Conservation (phyloP, 2,113 vertebrate species). For the Columba livia region DNA sequence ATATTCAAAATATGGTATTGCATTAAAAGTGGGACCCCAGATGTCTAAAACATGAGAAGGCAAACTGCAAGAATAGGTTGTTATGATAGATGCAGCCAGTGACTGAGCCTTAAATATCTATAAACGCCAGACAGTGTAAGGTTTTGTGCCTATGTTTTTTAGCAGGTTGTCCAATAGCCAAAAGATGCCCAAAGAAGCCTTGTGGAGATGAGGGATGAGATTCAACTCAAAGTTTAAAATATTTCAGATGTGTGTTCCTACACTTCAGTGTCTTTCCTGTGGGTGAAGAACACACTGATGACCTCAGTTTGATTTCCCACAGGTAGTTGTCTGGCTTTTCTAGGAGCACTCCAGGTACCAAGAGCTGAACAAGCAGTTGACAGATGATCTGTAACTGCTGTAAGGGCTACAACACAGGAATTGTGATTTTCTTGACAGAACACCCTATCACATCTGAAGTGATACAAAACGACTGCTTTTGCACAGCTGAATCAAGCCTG, state of each 20-base stretch:
- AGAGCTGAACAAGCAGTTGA: not conserved
- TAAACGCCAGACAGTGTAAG: fast-evolving
- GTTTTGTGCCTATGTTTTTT: not conserved
- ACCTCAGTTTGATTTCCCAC: not conserved
- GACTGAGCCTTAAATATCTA: not conserved
- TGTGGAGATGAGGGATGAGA: not conserved
- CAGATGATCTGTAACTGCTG: not conserved
- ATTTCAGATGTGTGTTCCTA: not conserved
- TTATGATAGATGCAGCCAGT: fast-evolving
- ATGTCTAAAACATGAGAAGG: not conserved
- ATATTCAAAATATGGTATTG: not conserved
- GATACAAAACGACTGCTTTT: not conserved
- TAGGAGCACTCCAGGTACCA: not conserved
- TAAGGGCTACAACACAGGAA: not conserved
- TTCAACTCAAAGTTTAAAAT: not conserved
- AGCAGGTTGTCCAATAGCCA: not conserved
- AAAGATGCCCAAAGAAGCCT: not conserved
- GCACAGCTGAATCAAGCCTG: not conserved
- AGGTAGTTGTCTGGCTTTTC: not conserved
- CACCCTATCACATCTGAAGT: not conserved
- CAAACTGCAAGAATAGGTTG: fast-evolving
- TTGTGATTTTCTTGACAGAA: not conserved
- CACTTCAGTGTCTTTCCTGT: not conserved
- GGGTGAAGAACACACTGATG: too few species aligned
- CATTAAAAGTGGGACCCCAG: fast-evolving